These are phyloP conservation scores for Epizoanthus ramosus DNA, from an alignment of 92 coral and sea anemone species.

Conservation along the genomic window DNA sequence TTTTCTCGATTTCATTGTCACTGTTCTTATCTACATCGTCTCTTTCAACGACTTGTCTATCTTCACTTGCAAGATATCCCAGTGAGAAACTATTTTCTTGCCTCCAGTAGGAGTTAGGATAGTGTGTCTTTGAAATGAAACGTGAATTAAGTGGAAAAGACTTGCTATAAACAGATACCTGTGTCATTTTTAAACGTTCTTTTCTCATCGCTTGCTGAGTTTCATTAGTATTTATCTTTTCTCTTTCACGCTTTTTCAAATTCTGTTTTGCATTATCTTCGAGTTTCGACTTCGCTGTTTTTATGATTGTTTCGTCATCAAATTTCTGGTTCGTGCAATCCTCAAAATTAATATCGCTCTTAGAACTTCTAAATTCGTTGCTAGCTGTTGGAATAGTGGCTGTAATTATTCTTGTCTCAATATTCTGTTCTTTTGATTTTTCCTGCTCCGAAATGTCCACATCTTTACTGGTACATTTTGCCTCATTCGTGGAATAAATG, in stretches of 20 bases:
- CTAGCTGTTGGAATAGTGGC: neutral
- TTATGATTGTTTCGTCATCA: neutral
- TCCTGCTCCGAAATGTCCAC: neutral
- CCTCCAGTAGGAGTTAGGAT: slow-evolving; percentile 56
- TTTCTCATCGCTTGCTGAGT: slow-evolving; percentile 7
- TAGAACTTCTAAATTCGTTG: neutral
- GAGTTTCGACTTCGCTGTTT: neutral
- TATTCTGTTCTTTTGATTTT: neutral
- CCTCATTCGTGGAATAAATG: neutral
- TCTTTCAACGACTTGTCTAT: slow-evolving; percentile 18
- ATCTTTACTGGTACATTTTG: neutral
- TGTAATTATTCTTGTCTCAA: neutral
- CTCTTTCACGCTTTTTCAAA: slow-evolving; percentile 8
- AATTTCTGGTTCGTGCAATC: slow-evolving; percentile 1
- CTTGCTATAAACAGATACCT: slow-evolving; percentile 58
- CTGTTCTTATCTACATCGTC: slow-evolving; percentile 4
- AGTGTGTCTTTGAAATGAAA: slow-evolving; percentile 51
- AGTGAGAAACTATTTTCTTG: slow-evolving; percentile 53
- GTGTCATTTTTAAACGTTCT: slow-evolving; percentile 29
- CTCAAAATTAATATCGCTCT: neutral
- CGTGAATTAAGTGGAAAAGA: slow-evolving; percentile 54
- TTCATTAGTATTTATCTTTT: neutral
- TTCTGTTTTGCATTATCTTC: neutral
- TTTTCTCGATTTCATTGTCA: slow-evolving; percentile 51
- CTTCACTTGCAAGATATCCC: slow-evolving; percentile 5